phyloP scores from a whole-genome alignment of 1,140 invertebrate species.

The Hetaerina americana region DNA sequence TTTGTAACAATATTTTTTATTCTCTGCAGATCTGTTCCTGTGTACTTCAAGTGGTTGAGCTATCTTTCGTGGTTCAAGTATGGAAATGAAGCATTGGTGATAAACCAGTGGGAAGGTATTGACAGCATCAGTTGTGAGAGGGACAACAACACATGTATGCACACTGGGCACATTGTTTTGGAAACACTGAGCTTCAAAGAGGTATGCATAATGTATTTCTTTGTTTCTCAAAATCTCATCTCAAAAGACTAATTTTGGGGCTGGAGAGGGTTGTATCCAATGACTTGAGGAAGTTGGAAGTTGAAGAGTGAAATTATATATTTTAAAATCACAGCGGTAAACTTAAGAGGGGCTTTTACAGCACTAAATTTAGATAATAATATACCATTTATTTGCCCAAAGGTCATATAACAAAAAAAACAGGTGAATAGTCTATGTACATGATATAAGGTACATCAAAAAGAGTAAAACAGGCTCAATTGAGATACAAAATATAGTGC shows the following conservation, averaged over 20 bases:
- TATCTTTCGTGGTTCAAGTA: slow-evolving; percentile 94
- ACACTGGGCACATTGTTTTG: slow-evolving; percentile 60
- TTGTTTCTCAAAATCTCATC: neutral
- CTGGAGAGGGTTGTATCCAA: neutral
- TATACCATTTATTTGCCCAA: no score
- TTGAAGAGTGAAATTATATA: no score
- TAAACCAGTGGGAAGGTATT: slow-evolving; percentile 83
- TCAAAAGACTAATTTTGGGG: neutral
- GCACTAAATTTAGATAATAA: no score
- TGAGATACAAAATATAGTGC: no score
- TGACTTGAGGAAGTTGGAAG: no score
- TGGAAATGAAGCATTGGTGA: slow-evolving; percentile 81
- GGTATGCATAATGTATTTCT: slow-evolving; percentile 29
- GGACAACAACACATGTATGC: slow-evolving; percentile 57
- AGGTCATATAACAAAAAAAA: no score
- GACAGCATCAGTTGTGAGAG: slow-evolving; percentile 55
- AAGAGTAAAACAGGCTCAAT: no score
- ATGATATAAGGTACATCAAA: no score
- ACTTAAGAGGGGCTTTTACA: no score
- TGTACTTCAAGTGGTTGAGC: slow-evolving; percentile 80
- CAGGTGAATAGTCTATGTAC: no score
- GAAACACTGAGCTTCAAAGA: slow-evolving; percentile 64
- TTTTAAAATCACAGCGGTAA: no score
- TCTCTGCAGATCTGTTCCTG: slow-evolving; percentile 64
- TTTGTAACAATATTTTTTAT: slow-evolving; percentile 4